These are phyloP conservation scores for Distichodus sexfasciatus DNA, from an alignment of 2,797 vertebrate species.

Conservation along the genomic window DNA sequence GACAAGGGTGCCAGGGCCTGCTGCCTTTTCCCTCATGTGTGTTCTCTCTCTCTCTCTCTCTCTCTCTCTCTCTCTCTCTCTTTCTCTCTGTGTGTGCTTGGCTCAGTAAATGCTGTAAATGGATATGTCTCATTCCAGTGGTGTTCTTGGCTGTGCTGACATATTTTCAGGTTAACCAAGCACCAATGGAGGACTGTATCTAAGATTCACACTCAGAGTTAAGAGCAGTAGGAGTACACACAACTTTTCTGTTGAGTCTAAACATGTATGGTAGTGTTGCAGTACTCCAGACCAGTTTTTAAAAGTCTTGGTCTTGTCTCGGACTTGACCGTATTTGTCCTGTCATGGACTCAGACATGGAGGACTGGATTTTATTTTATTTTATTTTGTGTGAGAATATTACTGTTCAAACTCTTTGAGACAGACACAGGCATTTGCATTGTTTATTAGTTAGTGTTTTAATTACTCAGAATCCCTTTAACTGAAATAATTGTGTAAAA, in stretches of 20 bases:
- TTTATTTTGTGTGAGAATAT: no score
- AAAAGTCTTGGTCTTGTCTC: no score
- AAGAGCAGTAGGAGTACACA: conserved; percentile 24
- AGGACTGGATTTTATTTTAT: no score
- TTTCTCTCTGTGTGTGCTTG: conserved; percentile 50
- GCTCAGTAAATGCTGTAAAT: conserved; percentile 68
- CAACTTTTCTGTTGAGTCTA: conserved; percentile 18
- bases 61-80: conserved; percentile 40
- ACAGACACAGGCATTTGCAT: no score
- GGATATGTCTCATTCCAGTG: conserved; percentile 57
- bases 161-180: conserved; percentile 43
- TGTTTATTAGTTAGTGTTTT: no score
- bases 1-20: conserved; percentile 7
- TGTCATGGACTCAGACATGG: no score
- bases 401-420: no score
- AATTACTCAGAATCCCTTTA: no score
- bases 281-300: no score
- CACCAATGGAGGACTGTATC: conserved; percentile 23
- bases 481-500: no score
- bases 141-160: conserved; percentile 41
- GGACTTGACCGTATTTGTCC: no score
- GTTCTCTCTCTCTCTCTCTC: neutral
- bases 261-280: no score
- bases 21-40: conserved; percentile 8
- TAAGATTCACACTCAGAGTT: conserved; percentile 11